A percentile compares a stretch with the other conserved stretches of the same genome.
Conservation (phyloP, 1,140 invertebrate species). For the Apocrypta bakeri region DNA sequence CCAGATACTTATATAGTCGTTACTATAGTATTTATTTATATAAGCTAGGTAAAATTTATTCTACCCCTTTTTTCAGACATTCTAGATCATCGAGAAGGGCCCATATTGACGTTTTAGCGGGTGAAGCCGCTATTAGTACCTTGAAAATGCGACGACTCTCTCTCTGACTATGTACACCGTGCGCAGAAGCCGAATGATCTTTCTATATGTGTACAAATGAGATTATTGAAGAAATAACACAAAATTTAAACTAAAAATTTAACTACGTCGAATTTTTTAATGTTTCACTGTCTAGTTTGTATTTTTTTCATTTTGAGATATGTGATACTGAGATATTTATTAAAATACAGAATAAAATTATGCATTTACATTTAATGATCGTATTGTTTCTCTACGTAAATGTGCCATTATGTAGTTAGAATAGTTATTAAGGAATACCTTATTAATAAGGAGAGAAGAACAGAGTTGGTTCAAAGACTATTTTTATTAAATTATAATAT, state of each 20-base stretch:
- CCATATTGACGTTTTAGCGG: constrained; percentile 89
- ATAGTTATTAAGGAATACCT: too few relatives aligned
- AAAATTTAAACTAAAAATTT: too few relatives aligned
- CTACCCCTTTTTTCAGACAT: constrained; percentile 83
- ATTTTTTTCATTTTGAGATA: constrained; percentile 42
- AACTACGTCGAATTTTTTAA: constrained; percentile 37
- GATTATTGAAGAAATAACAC: background rate
- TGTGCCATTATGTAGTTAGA: too few relatives aligned
- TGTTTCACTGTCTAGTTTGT: constrained; percentile 37
- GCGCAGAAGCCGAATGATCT: background rate
- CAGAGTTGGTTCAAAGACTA: background rate
- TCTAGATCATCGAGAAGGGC: constrained; percentile 89
- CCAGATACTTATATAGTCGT: too few relatives aligned
- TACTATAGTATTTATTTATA: too few relatives aligned
- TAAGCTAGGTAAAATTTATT: too few relatives aligned
- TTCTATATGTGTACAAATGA: constrained; percentile 34
- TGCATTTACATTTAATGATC: constrained; percentile 6
- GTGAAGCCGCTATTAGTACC: background rate
- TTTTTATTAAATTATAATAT: background rate
- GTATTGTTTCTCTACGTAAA: background rate
- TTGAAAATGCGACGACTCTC: constrained; percentile 26
- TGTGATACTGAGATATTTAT: constrained; percentile 48
- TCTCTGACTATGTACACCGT: constrained; percentile 17
- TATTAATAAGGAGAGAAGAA: background rate
- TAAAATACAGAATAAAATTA: constrained; percentile 41